phyloP scores from a whole-genome alignment of 2,888 invertebrate genomes.

The Polyploca ridens region DNA sequence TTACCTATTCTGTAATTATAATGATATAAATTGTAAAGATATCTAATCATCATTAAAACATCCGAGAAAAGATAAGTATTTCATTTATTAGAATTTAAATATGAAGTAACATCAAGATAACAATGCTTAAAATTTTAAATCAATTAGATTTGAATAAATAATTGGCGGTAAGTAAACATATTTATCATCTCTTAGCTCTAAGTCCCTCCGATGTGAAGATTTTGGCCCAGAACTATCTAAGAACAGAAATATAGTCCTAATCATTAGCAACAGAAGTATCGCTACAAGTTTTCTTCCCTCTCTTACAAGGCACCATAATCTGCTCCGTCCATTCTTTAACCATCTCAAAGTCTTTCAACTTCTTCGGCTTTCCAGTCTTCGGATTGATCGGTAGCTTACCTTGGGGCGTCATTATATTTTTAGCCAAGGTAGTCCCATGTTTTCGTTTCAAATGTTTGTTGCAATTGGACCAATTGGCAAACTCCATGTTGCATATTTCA shows the following conservation, averaged over 20 bases:
- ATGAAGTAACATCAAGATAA: not conserved
- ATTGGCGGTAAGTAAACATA: too few relatives aligned
- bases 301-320: slow-evolving; percentile 11
- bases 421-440: slow-evolving; percentile 26
- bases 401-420: slow-evolving; percentile 23
- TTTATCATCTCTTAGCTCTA: too few relatives aligned
- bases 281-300: not conserved
- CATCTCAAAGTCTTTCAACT: not conserved
- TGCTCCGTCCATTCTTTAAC: not conserved
- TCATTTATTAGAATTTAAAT: not conserved
- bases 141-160: too few relatives aligned
- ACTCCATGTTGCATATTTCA: slow-evolving; percentile 24
- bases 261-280: not conserved
- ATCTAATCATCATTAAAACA: not conserved
- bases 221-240: too few relatives aligned
- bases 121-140: too few relatives aligned
- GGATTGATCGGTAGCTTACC: slow-evolving; percentile 24
- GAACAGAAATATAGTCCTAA: not conserved
- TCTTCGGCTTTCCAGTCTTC: slow-evolving; percentile 7
- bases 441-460: slow-evolving; percentile 36
- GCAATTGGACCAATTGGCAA: slow-evolving; percentile 34
- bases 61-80: not conserved
- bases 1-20: too few relatives aligned
- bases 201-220: too few relatives aligned
- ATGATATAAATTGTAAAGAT: too few relatives aligned